These are phyloP conservation scores for Kryptolebias ocellatus DNA, from an alignment of 2,797 vertebrate species.

Conservation along the genomic window DNA sequence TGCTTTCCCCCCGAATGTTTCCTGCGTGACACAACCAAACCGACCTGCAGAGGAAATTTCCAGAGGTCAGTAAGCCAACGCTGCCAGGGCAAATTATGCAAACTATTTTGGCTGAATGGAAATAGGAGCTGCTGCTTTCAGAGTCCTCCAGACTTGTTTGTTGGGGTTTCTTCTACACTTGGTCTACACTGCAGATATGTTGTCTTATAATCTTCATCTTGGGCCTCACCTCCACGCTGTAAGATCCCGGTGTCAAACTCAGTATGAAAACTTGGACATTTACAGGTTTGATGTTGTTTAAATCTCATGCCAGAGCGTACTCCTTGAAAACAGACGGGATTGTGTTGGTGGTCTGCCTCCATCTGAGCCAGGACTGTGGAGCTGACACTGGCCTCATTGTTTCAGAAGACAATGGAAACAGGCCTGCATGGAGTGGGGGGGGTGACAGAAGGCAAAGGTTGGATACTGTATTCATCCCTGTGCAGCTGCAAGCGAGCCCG, in stretches of 20 bases:
- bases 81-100: conserved; percentile 32
- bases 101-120: conserved; percentile 59
- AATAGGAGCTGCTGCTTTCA: conserved; percentile 45
- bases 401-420: conserved; percentile 65
- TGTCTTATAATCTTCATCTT: no score
- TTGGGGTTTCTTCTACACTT: neutral
- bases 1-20: neutral
- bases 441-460: conserved; percentile 44
- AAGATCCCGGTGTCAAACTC: neutral
- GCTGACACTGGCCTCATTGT: conserved; percentile 70
- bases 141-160: conserved; percentile 18
- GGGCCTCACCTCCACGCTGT: no score
- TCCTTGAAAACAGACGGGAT: conserved; percentile 32
- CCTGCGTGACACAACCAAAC: conserved; percentile 12
- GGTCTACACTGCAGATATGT: neutral
- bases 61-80: conserved; percentile 36
- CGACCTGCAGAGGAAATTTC: conserved; percentile 6
- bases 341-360: conserved; percentile 40
- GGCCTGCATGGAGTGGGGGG: conserved; percentile 37
- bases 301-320: conserved; percentile 16
- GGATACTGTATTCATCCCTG: conserved; percentile 25
- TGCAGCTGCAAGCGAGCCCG: conserved; percentile 2
- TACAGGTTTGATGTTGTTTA: conserved; percentile 13
- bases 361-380: conserved; percentile 46
- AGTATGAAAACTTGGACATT: neutral